phyloP scores from a whole-genome alignment of 1,140 invertebrate genomes.

The Drosophila varians region DNA sequence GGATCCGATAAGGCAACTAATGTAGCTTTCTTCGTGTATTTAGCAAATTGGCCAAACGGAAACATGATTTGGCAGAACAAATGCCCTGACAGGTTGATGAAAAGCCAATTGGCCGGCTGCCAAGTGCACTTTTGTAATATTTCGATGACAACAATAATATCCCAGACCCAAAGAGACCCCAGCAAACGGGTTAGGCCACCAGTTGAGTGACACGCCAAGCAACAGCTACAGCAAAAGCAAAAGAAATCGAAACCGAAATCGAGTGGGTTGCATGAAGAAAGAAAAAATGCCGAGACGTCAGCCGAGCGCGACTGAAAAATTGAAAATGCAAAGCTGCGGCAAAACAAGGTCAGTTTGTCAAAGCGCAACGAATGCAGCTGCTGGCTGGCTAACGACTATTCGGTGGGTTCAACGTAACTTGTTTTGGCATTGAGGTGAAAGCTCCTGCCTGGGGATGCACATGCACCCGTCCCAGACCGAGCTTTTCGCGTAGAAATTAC shows the following conservation, averaged over 20 bases:
- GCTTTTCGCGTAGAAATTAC: conserved; percentile 15
- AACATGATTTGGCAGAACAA: conserved; percentile 25
- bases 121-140: conserved; percentile 30
- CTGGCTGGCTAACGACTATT: neutral
- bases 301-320: conserved; percentile 38
- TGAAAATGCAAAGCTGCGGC: conserved; percentile 9
- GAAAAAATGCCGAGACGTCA: conserved; percentile 36
- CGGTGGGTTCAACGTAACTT: conserved; percentile 64
- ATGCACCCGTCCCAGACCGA: neutral
- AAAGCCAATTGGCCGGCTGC: conserved; percentile 55
- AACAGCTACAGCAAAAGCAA: neutral
- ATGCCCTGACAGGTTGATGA: conserved; percentile 37
- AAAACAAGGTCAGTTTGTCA: conserved; percentile 73
- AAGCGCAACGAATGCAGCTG: conserved; percentile 42
- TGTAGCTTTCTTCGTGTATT: neutral
- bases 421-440: conserved; percentile 61
- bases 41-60: conserved; percentile 5
- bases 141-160: conserved; percentile 23
- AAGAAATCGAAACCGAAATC: conserved; percentile 28
- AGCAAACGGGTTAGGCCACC: conserved; percentile 29
- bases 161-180: neutral
- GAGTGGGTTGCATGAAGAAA: conserved; percentile 3
- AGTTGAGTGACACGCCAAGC: conserved; percentile 19
- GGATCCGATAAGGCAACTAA: neutral
- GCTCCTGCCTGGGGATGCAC: conserved; percentile 43